These are phyloP conservation scores for Melinaea menophilus DNA, from an alignment of 2,888 invertebrate genomes.

Conservation along the genomic window DNA sequence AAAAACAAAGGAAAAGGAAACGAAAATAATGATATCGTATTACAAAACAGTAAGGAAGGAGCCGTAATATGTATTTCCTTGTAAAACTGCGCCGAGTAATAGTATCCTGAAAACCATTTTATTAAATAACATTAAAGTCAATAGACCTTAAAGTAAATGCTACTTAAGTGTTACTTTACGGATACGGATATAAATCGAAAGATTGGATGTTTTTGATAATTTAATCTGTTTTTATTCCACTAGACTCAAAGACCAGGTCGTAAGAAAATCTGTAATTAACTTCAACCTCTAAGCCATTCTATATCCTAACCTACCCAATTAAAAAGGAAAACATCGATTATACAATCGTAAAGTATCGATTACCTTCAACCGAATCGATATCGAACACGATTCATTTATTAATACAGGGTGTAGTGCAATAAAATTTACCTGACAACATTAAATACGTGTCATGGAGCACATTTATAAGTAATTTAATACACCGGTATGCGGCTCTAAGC, in stretches of 20 bases:
- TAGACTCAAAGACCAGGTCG: too few species aligned
- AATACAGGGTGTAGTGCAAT: slow-evolving; percentile 38
- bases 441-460: slow-evolving; percentile 41
- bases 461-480: slow-evolving; percentile 75
- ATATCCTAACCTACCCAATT: not conserved
- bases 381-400: slow-evolving; percentile 35
- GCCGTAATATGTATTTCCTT: not conserved
- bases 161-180: not conserved
- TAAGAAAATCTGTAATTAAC: too few species aligned
- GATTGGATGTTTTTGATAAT: too few species aligned
- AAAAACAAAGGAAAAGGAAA: not conserved
- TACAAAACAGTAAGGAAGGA: slow-evolving; percentile 5
- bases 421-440: slow-evolving; percentile 39
- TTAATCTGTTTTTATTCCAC: too few species aligned
- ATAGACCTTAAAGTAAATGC: not conserved
- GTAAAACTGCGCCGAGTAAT: not conserved
- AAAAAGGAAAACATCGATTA: slow-evolving; percentile 14
- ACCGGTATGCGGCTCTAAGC: slow-evolving; percentile 62
- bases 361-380: slow-evolving; percentile 42
- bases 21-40: not conserved
- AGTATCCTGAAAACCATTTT: slow-evolving; percentile 4
- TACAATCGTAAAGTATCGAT: slow-evolving; percentile 51
- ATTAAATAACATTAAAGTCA: not conserved
- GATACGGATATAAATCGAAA: not conserved
- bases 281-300: too few species aligned